Percentiles rank a stretch among this genome's conserved stretches.
Evolutionary conservation across 2,797 vertebrate species (phyloP).

Genomic region (Nannoperca obscura): DNA sequence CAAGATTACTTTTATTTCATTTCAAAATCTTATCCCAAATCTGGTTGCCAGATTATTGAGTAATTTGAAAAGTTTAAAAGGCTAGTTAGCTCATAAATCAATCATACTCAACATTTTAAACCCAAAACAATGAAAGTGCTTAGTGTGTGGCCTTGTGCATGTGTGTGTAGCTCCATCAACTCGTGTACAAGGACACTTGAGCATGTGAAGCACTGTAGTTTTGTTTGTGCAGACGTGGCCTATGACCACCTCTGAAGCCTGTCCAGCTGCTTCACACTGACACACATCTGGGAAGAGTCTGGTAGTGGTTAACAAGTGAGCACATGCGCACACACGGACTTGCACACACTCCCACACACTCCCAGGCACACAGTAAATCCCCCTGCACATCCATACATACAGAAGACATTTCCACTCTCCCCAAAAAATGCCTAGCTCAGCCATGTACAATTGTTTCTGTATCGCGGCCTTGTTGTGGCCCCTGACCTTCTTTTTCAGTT

Average conservation of each 20-base stretch:
- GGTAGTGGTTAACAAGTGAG: slow-evolving; percentile 57
- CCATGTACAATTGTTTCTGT: slow-evolving; percentile 70
- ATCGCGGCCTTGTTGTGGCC: slow-evolving; percentile 63
- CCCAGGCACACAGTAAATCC: slow-evolving; percentile 70
- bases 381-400: slow-evolving; percentile 70
- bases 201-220: slow-evolving; percentile 30
- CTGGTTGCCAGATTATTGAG: slow-evolving; percentile 47
- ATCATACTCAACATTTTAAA: slow-evolving; percentile 32
- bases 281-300: slow-evolving; percentile 77
- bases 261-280: slow-evolving; percentile 72
- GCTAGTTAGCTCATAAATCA: slow-evolving; percentile 38
- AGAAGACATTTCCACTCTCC: slow-evolving; percentile 72
- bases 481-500: slow-evolving; percentile 63
- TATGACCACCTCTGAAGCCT: slow-evolving; percentile 58
- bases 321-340: slow-evolving; percentile 29
- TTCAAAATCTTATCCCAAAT: slow-evolving; percentile 13
- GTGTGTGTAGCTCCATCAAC: neutral
- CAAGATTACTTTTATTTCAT: slow-evolving; percentile 10
- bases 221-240: slow-evolving; percentile 66
- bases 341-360: slow-evolving; percentile 27
- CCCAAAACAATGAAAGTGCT: slow-evolving; percentile 29
- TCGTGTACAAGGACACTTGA: slow-evolving; percentile 17
- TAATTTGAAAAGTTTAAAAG: slow-evolving; percentile 49
- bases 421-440: slow-evolving; percentile 70
- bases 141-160: neutral